Percentiles rank a stretch among this genome's conserved stretches.
Evolutionary conservation across 2,888 invertebrate genomes (phyloP).

Genomic region (Apodemia mormo): DNA sequence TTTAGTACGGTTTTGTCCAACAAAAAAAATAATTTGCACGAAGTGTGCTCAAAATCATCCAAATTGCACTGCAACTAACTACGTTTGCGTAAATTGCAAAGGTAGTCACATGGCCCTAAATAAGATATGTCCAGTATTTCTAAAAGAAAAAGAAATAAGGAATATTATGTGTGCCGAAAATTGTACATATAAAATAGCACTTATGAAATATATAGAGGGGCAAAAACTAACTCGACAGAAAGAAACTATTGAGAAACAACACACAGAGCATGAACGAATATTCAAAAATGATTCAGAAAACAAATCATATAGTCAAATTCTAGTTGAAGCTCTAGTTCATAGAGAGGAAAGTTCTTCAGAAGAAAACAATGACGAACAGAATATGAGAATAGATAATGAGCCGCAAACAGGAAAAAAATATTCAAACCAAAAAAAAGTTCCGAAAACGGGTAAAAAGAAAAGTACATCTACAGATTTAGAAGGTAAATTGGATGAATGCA

Average conservation of each 20-base stretch:
- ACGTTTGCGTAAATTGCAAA: slow-evolving; percentile 31
- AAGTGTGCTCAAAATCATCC: slow-evolving; percentile 20
- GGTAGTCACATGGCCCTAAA: too few relatives aligned
- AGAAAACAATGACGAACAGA: not conserved
- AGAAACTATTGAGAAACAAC: not conserved
- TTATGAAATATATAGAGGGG: slow-evolving; percentile 1
- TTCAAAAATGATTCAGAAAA: not conserved
- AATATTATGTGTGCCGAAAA: slow-evolving; percentile 27
- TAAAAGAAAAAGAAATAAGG: slow-evolving; percentile 30
- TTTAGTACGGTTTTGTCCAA: slow-evolving; percentile 11
- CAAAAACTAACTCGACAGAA: not conserved
- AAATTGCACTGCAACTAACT: slow-evolving; percentile 10
- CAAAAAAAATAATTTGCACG: slow-evolving; percentile 16
- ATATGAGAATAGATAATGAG: not conserved
- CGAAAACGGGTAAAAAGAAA: not conserved
- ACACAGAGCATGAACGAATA: not conserved
- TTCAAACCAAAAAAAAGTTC: not conserved
- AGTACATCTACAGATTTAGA: not conserved
- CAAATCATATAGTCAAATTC: not conserved
- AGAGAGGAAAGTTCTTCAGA: not conserved
- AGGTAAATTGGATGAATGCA: not conserved
- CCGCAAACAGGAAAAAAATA: not conserved
- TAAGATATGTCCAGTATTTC: slow-evolving; percentile 31
- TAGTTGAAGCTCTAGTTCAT: slow-evolving; percentile 1
- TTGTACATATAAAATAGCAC: slow-evolving; percentile 16